Evolutionary conservation across 2,888 invertebrate species (phyloP).

Genomic region (Neoitamus cyanurus): DNA sequence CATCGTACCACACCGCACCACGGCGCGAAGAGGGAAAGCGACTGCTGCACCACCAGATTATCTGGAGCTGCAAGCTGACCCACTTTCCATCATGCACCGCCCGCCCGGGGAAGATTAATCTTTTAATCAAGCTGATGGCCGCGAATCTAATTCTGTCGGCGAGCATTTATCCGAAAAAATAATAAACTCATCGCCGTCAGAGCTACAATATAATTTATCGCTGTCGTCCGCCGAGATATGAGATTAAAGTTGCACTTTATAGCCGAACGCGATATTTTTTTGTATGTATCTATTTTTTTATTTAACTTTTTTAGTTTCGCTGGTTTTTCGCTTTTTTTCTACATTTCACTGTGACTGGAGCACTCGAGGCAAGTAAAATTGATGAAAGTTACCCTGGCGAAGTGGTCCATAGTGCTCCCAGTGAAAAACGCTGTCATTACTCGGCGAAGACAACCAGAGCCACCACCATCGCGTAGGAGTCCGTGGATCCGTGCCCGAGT

Average conservation of each 20-base stretch:
- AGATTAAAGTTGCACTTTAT: constrained; percentile 28
- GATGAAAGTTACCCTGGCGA: background rate
- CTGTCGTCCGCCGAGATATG: constrained; percentile 8
- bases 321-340: background rate
- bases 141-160: constrained; percentile 9
- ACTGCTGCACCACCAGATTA: background rate
- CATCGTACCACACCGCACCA: background rate
- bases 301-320: background rate
- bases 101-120: constrained; percentile 13
- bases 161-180: constrained; percentile 14
- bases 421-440: background rate
- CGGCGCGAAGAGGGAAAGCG: background rate
- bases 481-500: background rate
- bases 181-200: constrained; percentile 17
- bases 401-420: background rate
- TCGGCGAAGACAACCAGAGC: background rate
- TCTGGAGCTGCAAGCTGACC: background rate
- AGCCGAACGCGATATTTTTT: background rate
- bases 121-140: constrained; percentile 20
- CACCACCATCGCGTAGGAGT: background rate
- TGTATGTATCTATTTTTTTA: background rate
- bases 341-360: background rate
- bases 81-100: background rate
- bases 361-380: background rate
- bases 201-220: constrained; percentile 17